A percentile compares a stretch with the other conserved stretches of the same genome.
Conservation (phyloP, 2,113 vertebrate species). For the Megaceryle torquata region DNA sequence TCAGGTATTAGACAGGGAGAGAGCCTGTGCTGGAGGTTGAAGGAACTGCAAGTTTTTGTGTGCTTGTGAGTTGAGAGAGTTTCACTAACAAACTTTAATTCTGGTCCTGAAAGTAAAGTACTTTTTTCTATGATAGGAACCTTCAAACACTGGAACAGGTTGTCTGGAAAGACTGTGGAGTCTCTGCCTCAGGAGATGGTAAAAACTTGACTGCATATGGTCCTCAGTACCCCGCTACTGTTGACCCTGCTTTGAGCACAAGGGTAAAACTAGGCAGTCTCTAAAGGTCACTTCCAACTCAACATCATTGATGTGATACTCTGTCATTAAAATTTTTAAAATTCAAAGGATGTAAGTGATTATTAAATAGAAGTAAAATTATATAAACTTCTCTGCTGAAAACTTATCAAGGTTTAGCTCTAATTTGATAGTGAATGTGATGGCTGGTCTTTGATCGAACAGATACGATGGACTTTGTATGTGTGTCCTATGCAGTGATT, state of each 20-base stretch:
- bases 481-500: background rate
- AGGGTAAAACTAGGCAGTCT: background rate
- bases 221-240: background rate
- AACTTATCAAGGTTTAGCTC: background rate
- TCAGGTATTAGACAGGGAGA: background rate
- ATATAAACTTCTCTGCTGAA: background rate
- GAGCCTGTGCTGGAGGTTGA: background rate
- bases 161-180: background rate
- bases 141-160: background rate
- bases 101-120: background rate
- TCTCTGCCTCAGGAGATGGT: background rate
- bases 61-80: background rate
- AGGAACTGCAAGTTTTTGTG: background rate
- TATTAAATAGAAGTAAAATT: background rate
- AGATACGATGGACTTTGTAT: background rate
- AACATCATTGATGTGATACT: background rate
- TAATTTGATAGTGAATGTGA: background rate
- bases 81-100: background rate
- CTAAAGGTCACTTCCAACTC: background rate
- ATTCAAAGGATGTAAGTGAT: background rate
- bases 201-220: background rate
- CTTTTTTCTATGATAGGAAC: background rate
- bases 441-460: background rate
- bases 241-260: background rate
- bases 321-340: background rate